Evolutionary conservation across 2,888 invertebrate genomes (phyloP), one percentile per base, ranked within the genome.

Genomic region (Phytoseiulus persimilis): DNA sequence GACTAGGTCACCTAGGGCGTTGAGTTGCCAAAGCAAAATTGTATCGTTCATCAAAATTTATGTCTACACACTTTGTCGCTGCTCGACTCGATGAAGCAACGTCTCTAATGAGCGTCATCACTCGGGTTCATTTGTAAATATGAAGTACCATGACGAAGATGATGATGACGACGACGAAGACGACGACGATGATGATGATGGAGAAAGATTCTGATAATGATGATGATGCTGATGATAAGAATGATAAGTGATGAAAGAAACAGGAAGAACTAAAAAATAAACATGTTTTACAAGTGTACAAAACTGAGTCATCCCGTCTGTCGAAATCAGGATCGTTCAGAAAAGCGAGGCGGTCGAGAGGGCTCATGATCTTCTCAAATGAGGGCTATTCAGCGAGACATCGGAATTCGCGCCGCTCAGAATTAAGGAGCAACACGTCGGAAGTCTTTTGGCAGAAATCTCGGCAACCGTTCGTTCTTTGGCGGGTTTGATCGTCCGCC

Each of bases 101-200:
- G 65, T 65, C 65, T 14, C 65, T 65, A 3, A 14, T 65, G 65
- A 65, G 65, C 65, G 65, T 65, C 65, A 65, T 65, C 65, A 65
- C 65, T 65, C 65, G 65, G 65, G 65, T 65, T 65, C 65, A 65
- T 65, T 65, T 65, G 65, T 65, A 65, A 65, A 65, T 65, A 65
- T 65, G 65, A 65, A 65, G 65, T 65, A 65, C 65, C 65, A 65
- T 65, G 65, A 65, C 65, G 65, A 65, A 14, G 65, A 65, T 65
- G 65, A 65, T 65, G 65, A 65, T 65, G 65, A 65, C 28, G 65
- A 65, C 65, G 65, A 65, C 65, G 65, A 65, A 14, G 65, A 65
- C 65, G 65, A 28, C 46, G 6, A 46, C 2, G 28, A 65, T 65
- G 65, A 65, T 65, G 65, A 65, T 14, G 65, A 65, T 23, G 65